Conservation (phyloP, 2,113 vertebrate genomes). For the Xiphophorus maculatus region DNA sequence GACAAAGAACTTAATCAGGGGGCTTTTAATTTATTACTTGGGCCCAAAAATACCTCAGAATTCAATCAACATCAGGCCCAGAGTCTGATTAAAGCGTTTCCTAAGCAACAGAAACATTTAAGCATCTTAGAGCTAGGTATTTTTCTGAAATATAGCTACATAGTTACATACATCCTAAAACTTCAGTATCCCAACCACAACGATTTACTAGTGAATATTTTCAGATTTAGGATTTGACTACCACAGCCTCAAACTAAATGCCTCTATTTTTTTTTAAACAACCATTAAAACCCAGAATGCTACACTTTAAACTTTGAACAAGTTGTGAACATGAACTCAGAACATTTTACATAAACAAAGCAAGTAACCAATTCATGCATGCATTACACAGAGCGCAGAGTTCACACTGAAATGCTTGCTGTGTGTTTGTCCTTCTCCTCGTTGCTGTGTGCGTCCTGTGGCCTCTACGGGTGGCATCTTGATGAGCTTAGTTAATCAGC, state of each 20-base stretch:
- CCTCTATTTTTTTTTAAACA: not conserved
- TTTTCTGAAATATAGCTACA: not conserved
- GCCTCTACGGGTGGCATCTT: slow-evolving; percentile 58
- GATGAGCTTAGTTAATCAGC: slow-evolving; percentile 73
- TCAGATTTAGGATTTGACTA: too few relatives aligned
- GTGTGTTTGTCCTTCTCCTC: slow-evolving; percentile 1
- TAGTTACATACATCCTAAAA: not conserved
- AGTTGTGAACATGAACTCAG: slow-evolving; percentile 9
- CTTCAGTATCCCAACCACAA: too few relatives aligned
- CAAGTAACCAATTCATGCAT: slow-evolving; percentile 30
- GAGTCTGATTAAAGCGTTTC: not conserved
- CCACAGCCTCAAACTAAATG: not conserved
- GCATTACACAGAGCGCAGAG: slow-evolving; percentile 39
- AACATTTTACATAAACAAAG: slow-evolving; percentile 41
- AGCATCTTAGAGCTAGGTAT: not conserved
- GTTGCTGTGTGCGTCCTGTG: slow-evolving; percentile 12
- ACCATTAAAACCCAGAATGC: not conserved
- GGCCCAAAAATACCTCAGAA: not conserved
- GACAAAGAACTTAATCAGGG: not conserved
- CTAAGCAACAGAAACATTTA: slow-evolving; percentile 7
- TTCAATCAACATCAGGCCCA: slow-evolving; percentile 6
- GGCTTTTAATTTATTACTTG: slow-evolving; percentile 1
- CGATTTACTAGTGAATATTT: too few relatives aligned
- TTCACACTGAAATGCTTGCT: slow-evolving; percentile 11
- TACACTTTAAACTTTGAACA: not conserved